Evolutionary conservation across 2,113 vertebrate species (phyloP).

Genomic region (Chamaea fasciata): DNA sequence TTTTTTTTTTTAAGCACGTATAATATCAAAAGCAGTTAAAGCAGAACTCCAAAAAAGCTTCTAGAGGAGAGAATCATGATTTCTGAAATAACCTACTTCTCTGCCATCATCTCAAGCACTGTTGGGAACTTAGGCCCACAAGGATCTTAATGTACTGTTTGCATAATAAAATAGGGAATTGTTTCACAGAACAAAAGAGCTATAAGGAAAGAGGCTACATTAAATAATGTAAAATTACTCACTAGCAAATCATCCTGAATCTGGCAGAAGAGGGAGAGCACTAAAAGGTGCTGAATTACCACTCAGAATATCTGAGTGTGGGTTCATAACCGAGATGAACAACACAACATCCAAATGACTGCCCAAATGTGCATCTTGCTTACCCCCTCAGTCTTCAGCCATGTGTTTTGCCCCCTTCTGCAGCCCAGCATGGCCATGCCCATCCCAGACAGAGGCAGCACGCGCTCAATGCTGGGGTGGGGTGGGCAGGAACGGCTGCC

Average conservation of each 20-base stretch:
- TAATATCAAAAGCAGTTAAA: constrained; percentile 42
- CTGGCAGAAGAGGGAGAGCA: background rate
- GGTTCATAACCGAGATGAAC: background rate
- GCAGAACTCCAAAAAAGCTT: constrained; percentile 29
- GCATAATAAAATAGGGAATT: constrained; percentile 57
- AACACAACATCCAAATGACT: accelerated
- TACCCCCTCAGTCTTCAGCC: background rate
- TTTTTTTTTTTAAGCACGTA: background rate
- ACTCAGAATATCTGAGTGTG: background rate
- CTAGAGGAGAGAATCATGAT: constrained; percentile 42
- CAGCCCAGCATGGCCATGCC: background rate
- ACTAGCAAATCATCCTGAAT: background rate
- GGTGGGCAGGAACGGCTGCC: background rate
- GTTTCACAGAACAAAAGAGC: constrained; percentile 38
- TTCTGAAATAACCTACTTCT: constrained; percentile 49
- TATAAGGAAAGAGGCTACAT: constrained; percentile 39
- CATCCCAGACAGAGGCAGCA: background rate
- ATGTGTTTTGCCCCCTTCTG: background rate
- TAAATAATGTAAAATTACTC: constrained; percentile 55
- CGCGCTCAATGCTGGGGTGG: background rate
- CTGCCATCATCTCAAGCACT: background rate
- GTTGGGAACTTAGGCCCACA: constrained; percentile 37
- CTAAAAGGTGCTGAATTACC: constrained; percentile 25
- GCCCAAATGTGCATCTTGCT: background rate
- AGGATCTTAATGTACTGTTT: constrained; percentile 55